Conservation (phyloP, 1,140 invertebrate genomes). For the Hyles euphorbiae region DNA sequence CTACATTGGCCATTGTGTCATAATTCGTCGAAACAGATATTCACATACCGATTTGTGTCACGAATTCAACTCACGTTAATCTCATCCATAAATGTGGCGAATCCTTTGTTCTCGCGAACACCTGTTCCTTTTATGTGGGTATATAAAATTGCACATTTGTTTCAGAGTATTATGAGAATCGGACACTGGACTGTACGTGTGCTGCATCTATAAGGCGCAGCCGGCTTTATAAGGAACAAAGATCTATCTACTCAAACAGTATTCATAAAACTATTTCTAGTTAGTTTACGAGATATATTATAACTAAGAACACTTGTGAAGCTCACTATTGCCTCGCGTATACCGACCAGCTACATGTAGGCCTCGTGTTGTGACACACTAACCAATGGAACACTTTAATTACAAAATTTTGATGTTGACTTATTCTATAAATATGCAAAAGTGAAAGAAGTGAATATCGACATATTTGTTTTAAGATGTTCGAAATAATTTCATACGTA, state of each 20-base stretch:
- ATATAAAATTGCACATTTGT: slow-evolving; percentile 20
- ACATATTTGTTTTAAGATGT: too few relatives aligned
- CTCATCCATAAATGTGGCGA: too few relatives aligned
- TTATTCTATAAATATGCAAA: too few relatives aligned
- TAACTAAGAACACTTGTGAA: slow-evolving; percentile 41
- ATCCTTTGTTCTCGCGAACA: too few relatives aligned
- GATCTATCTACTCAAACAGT: slow-evolving; percentile 71
- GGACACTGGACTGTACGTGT: slow-evolving; percentile 28
- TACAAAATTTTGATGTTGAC: too few relatives aligned
- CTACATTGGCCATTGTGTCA: background rate
- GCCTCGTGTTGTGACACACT: too few relatives aligned
- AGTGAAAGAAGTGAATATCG: too few relatives aligned
- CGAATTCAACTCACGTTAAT: too few relatives aligned
- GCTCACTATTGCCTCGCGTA: slow-evolving; percentile 54
- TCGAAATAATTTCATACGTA: too few relatives aligned
- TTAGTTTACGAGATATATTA: slow-evolving; percentile 50
- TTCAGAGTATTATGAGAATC: slow-evolving; percentile 54
- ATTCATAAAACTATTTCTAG: slow-evolving; percentile 68
- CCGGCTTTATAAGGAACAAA: slow-evolving; percentile 56
- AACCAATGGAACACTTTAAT: too few relatives aligned
- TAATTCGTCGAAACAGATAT: background rate
- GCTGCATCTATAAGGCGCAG: slow-evolving; percentile 40
- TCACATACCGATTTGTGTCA: too few relatives aligned
- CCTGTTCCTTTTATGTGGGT: background rate
- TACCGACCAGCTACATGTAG: slow-evolving; percentile 29